Percentiles rank a stretch among this genome's conserved stretches.
phyloP scores from a whole-genome alignment of 2,113 vertebrate species.

The Pithys albifrons region DNA sequence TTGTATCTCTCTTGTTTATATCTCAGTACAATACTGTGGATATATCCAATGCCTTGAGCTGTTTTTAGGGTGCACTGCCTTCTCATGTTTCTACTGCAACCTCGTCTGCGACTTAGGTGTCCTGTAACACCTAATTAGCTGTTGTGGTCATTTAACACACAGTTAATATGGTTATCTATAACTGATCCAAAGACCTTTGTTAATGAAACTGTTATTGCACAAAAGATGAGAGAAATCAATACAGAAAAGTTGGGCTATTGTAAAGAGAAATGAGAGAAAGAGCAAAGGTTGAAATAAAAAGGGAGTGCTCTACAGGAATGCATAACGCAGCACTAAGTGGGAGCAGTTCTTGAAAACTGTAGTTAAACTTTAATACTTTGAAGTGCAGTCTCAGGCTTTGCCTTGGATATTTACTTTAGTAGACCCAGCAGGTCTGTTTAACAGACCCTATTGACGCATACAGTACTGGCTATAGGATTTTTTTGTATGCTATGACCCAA shows the following conservation, averaged over 20 bases:
- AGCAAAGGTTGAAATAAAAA: neutral
- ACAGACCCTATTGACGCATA: neutral
- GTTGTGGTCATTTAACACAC: neutral
- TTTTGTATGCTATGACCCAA: rapidly evolving
- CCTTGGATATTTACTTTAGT: neutral
- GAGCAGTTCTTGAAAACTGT: neutral
- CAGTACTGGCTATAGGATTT: neutral
- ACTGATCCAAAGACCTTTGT: neutral
- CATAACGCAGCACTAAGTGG: neutral
- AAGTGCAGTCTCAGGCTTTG: neutral
- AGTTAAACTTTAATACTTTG: neutral
- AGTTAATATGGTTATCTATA: neutral
- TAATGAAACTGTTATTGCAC: neutral
- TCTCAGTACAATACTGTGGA: neutral
- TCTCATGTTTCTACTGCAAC: neutral
- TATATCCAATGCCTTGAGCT: neutral
- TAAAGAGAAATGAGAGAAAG: neutral
- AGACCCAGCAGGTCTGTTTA: neutral
- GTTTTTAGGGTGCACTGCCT: neutral
- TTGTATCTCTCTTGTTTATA: neutral
- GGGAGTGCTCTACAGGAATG: neutral
- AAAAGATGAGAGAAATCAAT: neutral
- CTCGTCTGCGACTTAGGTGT: neutral
- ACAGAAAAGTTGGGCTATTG: rapidly evolving
- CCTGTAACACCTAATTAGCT: neutral